Evolutionary conservation across 2,113 vertebrate species (phyloP).

Genomic region (Acanthochromis polyacanthus): DNA sequence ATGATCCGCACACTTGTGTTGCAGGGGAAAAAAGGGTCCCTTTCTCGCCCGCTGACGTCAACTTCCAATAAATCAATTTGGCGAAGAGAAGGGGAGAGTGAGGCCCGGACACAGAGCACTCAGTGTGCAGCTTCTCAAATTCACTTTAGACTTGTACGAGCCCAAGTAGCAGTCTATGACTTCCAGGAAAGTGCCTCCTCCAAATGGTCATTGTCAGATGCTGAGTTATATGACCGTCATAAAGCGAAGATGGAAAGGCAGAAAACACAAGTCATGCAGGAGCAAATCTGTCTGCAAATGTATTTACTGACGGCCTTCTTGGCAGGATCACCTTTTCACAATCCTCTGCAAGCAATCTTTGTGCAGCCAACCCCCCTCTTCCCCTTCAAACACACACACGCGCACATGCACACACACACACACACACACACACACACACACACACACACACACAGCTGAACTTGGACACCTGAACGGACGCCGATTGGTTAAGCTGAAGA

Average conservation of each 20-base stretch:
- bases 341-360: conserved; percentile 64
- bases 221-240: conserved; percentile 36
- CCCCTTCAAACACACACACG: conserved; percentile 7
- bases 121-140: conserved; percentile 68
- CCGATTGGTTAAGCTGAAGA: conserved; percentile 43
- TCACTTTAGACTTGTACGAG: conserved; percentile 58
- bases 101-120: conserved; percentile 56
- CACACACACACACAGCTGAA: conserved; percentile 24
- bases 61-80: conserved; percentile 77
- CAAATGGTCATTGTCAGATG: conserved; percentile 59
- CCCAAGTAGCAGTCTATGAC: conserved; percentile 21
- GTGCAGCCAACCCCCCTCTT: conserved; percentile 15
- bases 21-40: conserved; percentile 50
- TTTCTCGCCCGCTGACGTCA: conserved; percentile 73
- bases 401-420: conserved; percentile 17
- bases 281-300: conserved; percentile 75
- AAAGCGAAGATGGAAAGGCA: conserved; percentile 52
- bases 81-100: conserved; percentile 34
- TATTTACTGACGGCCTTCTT: conserved; percentile 69
- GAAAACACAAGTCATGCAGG: conserved; percentile 63
- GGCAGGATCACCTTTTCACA: conserved; percentile 65
- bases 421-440: conserved; percentile 4
- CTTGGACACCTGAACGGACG: conserved; percentile 36
- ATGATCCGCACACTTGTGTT: conserved; percentile 69
- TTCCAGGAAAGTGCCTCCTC: conserved; percentile 54